Conservation (phyloP, 2,113 vertebrate genomes). For the Sphyrna mokarran region DNA sequence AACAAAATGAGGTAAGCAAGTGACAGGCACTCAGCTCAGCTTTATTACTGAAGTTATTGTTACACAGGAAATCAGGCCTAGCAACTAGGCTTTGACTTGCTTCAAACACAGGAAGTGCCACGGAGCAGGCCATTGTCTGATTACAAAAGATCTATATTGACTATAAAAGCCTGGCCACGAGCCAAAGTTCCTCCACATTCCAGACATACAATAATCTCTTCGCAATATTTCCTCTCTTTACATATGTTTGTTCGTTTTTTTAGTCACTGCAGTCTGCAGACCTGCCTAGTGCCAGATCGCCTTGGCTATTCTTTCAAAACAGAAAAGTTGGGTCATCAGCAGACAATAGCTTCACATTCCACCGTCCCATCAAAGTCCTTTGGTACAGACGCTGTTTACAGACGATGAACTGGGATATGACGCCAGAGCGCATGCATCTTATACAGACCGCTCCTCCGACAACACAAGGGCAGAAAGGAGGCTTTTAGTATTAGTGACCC, state of each 20-base stretch:
- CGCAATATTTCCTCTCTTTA: conserved; percentile 9
- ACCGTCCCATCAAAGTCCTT: neutral
- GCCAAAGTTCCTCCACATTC: conserved; percentile 33
- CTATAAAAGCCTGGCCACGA: neutral
- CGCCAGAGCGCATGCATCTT: neutral
- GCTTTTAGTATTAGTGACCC: too few relatives aligned
- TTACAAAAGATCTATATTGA: conserved; percentile 36
- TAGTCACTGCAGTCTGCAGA: conserved; percentile 13
- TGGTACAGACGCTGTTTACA: neutral
- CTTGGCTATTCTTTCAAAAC: conserved; percentile 19
- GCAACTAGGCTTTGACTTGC: conserved; percentile 29
- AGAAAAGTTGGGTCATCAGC: neutral
- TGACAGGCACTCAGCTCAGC: neutral
- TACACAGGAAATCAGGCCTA: conserved; percentile 32
- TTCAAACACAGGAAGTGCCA: conserved; percentile 20
- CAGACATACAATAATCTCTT: conserved; percentile 25
- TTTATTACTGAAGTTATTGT: conserved; percentile 7
- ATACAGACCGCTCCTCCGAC: too few relatives aligned
- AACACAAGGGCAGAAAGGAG: too few relatives aligned
- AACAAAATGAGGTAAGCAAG: conserved; percentile 20
- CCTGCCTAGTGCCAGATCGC: neutral
- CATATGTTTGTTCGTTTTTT: conserved; percentile 20
- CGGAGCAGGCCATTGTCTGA: conserved; percentile 27
- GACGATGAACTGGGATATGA: too few relatives aligned
- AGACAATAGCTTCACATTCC: conserved; percentile 12